Percentiles rank a stretch among this genome's conserved stretches.
phyloP scores from a whole-genome alignment of 2,113 vertebrate species.

The Perca flavescens region DNA sequence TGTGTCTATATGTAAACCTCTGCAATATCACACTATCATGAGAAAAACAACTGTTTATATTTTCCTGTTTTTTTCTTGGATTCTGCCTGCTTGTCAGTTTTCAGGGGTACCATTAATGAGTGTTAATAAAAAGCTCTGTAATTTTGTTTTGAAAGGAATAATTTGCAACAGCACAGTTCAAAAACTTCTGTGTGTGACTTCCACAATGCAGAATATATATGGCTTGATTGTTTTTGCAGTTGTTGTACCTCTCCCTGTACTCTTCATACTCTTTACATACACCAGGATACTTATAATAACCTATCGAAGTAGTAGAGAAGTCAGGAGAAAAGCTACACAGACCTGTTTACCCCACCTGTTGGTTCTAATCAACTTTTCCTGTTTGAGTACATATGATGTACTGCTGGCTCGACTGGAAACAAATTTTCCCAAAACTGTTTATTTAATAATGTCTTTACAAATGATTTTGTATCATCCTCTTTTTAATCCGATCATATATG shows the following conservation, averaged over 20 bases:
- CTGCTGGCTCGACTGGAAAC: conserved; percentile 2
- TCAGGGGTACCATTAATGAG: fast-evolving
- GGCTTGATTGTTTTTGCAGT: background rate
- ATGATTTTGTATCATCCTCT: conserved; percentile 31
- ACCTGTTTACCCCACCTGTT: conserved; percentile 50
- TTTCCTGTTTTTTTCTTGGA: conserved; percentile 39
- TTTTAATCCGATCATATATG: conserved; percentile 52
- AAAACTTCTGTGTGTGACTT: background rate
- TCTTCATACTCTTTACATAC: conserved; percentile 57
- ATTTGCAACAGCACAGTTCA: conserved; percentile 32
- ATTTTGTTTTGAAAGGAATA: background rate
- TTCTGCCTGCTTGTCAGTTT: conserved; percentile 9
- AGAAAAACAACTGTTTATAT: background rate
- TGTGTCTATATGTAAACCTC: conserved; percentile 44
- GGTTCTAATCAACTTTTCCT: conserved; percentile 23
- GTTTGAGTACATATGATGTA: conserved; percentile 15
- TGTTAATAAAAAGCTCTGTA: background rate
- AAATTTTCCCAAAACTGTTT: conserved; percentile 17
- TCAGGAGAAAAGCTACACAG: conserved; percentile 47
- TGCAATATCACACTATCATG: conserved; percentile 37
- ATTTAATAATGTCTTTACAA: conserved; percentile 50
- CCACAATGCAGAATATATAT: background rate
- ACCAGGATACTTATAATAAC: conserved; percentile 30
- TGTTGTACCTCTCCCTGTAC: background rate
- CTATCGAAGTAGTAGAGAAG: background rate